These are phyloP conservation scores for Rhodophaea formosa DNA, from an alignment of 2,888 invertebrate genomes.

Conservation along the genomic window DNA sequence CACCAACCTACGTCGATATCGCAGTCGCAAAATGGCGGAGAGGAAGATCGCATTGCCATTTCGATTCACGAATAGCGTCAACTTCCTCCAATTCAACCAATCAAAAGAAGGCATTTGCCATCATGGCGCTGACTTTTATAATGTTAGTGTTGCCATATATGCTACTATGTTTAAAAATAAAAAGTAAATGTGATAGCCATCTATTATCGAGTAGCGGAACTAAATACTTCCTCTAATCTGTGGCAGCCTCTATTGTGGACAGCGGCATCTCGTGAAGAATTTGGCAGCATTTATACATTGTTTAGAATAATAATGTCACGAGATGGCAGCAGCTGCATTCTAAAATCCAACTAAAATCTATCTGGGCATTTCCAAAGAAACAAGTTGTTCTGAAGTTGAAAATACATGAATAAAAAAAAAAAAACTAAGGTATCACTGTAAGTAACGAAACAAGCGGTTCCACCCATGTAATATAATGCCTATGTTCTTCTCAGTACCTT, in stretches of 20 bases:
- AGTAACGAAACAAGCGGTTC: too few relatives aligned
- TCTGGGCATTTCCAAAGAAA: too few relatives aligned
- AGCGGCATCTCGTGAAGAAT: slow-evolving; percentile 22
- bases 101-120: slow-evolving; percentile 60
- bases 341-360: too few relatives aligned
- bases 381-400: too few relatives aligned
- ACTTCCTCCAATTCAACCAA: slow-evolving; percentile 52
- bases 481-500: too few relatives aligned
- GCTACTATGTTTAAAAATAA: slow-evolving; percentile 20
- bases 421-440: too few relatives aligned
- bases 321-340: too few relatives aligned
- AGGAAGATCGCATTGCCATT: slow-evolving; percentile 41
- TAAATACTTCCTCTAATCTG: too few relatives aligned
- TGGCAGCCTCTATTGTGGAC: not conserved
- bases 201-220: slow-evolving; percentile 36
- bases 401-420: too few relatives aligned
- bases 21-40: slow-evolving; percentile 66
- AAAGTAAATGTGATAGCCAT: slow-evolving; percentile 26
- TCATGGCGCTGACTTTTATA: slow-evolving; percentile 62
- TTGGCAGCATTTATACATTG: slow-evolving; percentile 14
- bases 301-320: too few relatives aligned
- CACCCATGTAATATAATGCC: too few relatives aligned
- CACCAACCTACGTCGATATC: slow-evolving; percentile 28
- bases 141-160: slow-evolving; percentile 51
- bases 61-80: slow-evolving; percentile 21